phyloP scores from a whole-genome alignment of 2,797 vertebrate species.

The Sebastes paucispinis region DNA sequence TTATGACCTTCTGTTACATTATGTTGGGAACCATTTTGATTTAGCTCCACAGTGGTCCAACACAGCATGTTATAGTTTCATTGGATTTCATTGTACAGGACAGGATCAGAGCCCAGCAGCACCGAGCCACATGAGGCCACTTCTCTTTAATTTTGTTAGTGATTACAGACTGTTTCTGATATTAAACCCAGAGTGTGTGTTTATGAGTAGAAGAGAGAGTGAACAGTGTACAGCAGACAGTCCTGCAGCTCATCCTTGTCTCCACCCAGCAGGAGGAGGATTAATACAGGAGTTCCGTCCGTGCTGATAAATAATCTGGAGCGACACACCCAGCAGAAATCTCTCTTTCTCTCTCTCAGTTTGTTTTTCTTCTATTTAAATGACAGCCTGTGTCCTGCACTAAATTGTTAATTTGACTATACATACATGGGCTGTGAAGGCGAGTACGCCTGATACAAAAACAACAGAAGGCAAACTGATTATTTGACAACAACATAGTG shows the following conservation, averaged over 20 bases:
- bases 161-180: constrained; percentile 27
- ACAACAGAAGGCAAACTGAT: not conserved
- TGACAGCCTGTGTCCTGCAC: constrained; percentile 21
- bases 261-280: constrained; percentile 60
- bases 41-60: not conserved
- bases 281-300: constrained; percentile 51
- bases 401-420: constrained; percentile 28
- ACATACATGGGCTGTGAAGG: not conserved
- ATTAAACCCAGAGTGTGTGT: constrained; percentile 22
- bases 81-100: constrained; percentile 4
- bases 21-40: not conserved
- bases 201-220: constrained; percentile 6
- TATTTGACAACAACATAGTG: not conserved
- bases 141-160: constrained; percentile 21
- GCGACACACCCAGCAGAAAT: constrained; percentile 46
- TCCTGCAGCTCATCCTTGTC: constrained; percentile 48
- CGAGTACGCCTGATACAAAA: not conserved
- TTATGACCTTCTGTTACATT: constrained; percentile 50
- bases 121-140: constrained; percentile 13
- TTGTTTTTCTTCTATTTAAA: constrained; percentile 33
- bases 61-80: not conserved
- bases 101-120: not conserved
- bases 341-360: constrained; percentile 9
- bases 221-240: constrained; percentile 21
- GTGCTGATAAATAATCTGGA: constrained; percentile 59